Conservation (phyloP, 1,140 invertebrate genomes). For the Platyscapa corneri region DNA sequence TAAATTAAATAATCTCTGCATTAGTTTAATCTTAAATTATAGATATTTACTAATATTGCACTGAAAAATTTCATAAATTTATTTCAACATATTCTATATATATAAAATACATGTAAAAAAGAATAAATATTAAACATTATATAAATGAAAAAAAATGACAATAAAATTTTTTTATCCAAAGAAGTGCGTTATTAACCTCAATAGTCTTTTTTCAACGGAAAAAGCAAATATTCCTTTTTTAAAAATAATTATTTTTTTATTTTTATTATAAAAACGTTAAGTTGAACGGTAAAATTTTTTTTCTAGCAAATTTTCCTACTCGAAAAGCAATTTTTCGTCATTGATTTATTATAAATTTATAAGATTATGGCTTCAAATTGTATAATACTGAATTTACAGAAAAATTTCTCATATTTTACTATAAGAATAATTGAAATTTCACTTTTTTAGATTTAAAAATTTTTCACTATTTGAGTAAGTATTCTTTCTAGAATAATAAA, state of each 20-base stretch:
- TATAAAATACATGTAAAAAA: constrained; percentile 37
- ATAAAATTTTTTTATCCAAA: not conserved
- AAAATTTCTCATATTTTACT: not conserved
- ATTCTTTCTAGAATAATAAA: not conserved
- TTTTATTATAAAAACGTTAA: constrained; percentile 17
- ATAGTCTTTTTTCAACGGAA: not conserved
- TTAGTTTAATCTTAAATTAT: constrained; percentile 48
- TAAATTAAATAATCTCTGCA: constrained; percentile 49
- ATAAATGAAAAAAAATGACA: constrained; percentile 36
- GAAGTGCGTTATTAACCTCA: constrained; percentile 5
- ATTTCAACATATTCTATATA: constrained; percentile 20
- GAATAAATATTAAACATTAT: constrained; percentile 22
- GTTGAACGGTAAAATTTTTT: constrained; percentile 8
- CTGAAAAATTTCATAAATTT: constrained; percentile 44
- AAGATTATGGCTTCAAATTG: constrained; percentile 28
- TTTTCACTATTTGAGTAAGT: constrained; percentile 8
- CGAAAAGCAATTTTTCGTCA: constrained; percentile 37
- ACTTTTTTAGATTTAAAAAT: constrained; percentile 43
- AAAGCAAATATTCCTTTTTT: not conserved
- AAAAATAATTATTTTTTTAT: not conserved
- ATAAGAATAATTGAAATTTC: not conserved
- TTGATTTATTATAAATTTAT: constrained; percentile 21
- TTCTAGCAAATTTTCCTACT: constrained; percentile 28
- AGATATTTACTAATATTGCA: constrained; percentile 42
- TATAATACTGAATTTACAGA: not conserved